Evolutionary conservation across 2,113 vertebrate genomes (phyloP).

Genomic region (Neotragus moschatus): DNA sequence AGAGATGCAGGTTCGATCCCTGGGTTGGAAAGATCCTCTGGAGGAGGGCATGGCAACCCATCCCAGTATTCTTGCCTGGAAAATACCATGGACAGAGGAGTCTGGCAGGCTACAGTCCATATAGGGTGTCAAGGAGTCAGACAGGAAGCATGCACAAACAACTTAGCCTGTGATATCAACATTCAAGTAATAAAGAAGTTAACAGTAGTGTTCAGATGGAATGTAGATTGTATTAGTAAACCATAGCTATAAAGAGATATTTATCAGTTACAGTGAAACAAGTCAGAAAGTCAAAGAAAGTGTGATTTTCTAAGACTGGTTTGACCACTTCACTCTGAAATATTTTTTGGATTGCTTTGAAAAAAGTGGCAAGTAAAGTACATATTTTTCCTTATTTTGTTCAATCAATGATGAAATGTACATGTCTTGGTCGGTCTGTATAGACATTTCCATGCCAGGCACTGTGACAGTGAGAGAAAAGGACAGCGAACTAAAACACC

Average conservation of each 20-base stretch:
- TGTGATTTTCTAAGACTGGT: neutral
- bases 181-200: constrained; percentile 66
- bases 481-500: neutral
- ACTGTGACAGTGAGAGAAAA: neutral
- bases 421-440: neutral
- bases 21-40: neutral
- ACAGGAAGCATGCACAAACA: neutral
- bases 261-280: constrained; percentile 63
- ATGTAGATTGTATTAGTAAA: constrained; percentile 65
- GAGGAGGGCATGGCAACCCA: neutral
- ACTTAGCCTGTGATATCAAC: constrained; percentile 47
- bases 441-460: neutral
- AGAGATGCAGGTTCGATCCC: neutral
- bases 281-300: constrained; percentile 51
- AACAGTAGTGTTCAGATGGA: constrained; percentile 73
- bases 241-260: constrained; percentile 63
- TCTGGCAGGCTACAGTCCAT: neutral
- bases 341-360: neutral
- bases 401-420: neutral
- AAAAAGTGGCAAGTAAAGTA: neutral
- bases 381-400: neutral
- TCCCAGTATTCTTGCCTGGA: neutral
- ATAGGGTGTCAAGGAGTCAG: neutral
- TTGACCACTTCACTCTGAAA: constrained; percentile 5
- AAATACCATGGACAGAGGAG: neutral